These are phyloP conservation scores for Drosophila aldrichi DNA, from an alignment of 2,888 invertebrate genomes.

Conservation along the genomic window DNA sequence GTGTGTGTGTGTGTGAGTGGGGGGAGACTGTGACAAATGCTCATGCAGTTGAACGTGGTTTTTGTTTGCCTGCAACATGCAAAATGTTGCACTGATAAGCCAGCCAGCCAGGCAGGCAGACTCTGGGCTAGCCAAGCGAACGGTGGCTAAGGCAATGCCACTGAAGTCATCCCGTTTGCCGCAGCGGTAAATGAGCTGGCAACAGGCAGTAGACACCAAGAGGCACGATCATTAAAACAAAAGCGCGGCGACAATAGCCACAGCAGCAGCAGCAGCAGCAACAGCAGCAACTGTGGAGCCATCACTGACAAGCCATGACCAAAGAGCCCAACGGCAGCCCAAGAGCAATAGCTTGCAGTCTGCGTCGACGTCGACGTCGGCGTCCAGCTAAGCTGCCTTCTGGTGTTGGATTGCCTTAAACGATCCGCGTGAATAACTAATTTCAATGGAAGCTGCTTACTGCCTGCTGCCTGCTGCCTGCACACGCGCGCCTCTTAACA, in stretches of 20 bases:
- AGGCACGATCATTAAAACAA: conserved; percentile 83
- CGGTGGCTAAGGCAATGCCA: conserved; percentile 71
- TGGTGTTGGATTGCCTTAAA: conserved; percentile 82
- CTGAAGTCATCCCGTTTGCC: conserved; percentile 74
- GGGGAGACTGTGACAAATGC: conserved; percentile 77
- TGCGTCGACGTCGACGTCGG: conserved; percentile 22
- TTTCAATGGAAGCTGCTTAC: conserved; percentile 82
- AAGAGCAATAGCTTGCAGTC: conserved; percentile 20
- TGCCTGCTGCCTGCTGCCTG: conserved; percentile 63
- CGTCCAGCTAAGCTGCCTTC: conserved; percentile 42
- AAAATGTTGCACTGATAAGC: conserved; percentile 82
- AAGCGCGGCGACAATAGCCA: conserved; percentile 80
- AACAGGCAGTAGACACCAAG: conserved; percentile 54
- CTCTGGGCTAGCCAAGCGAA: conserved; percentile 17
- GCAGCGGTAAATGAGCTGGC: conserved; percentile 64
- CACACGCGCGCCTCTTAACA: conserved; percentile 66
- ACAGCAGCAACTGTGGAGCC: conserved; percentile 30
- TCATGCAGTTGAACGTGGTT: conserved; percentile 56
- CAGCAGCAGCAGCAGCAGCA: conserved; percentile 20
- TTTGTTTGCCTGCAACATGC: conserved; percentile 72
- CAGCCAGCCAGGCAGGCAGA: conserved; percentile 10
- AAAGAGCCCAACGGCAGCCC: conserved; percentile 45
- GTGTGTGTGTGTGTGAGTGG: conserved; percentile 25
- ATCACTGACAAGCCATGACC: conserved; percentile 80
- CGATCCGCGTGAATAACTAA: conserved; percentile 85